A percentile compares a stretch with the other conserved stretches of the same genome.
Conservation (phyloP, 2,113 vertebrate genomes). For the Myotis yumanensis region DNA sequence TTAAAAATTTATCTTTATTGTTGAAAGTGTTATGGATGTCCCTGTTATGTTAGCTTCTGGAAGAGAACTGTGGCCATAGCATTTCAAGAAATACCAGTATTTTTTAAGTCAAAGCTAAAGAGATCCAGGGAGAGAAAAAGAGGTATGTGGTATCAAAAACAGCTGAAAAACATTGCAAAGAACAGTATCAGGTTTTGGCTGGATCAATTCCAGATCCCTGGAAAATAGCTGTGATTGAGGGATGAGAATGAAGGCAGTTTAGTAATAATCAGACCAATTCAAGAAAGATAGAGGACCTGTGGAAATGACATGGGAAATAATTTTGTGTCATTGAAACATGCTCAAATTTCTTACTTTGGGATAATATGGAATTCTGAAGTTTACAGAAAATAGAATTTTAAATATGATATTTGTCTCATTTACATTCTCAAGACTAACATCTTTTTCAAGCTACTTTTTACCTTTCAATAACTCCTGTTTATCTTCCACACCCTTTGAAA, state of each 20-base stretch:
- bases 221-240: neutral
- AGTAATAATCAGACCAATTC: neutral
- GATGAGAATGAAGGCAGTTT: neutral
- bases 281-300: neutral
- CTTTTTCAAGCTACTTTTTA: neutral
- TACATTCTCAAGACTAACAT: neutral
- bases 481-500: neutral
- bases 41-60: neutral
- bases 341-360: neutral
- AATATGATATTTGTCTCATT: slow-evolving; percentile 30
- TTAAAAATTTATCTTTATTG: too few species aligned
- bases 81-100: slow-evolving; percentile 1
- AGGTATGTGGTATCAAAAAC: neutral
- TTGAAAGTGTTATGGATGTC: too few species aligned
- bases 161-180: neutral
- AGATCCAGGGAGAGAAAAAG: neutral
- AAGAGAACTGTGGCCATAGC: neutral
- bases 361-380: slow-evolving; percentile 2
- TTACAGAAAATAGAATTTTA: slow-evolving; percentile 40
- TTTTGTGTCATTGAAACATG: slow-evolving; percentile 17
- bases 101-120: neutral
- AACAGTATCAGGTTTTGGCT: neutral
- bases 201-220: neutral
- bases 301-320: neutral
- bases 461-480: neutral